phyloP scores from a whole-genome alignment of 2,888 invertebrate genomes.

The Morpho helenor region DNA sequence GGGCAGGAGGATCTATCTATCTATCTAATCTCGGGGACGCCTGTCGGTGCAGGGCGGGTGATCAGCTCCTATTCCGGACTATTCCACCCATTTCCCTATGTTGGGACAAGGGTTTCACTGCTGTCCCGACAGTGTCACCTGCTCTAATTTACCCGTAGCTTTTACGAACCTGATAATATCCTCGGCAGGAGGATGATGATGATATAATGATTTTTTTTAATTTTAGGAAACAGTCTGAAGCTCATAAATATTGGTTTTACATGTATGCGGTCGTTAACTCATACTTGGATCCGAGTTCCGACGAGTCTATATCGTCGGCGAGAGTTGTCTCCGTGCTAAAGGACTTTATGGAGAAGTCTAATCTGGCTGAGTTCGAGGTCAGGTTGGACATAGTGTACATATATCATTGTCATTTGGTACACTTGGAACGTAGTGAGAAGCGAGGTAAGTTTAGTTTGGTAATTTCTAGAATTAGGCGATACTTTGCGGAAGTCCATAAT shows the following conservation, averaged over 20 bases:
- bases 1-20: too few species aligned
- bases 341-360: slow-evolving; percentile 90
- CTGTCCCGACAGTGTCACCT: too few species aligned
- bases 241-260: slow-evolving; percentile 95
- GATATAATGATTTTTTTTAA: slow-evolving; percentile 3
- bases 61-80: too few species aligned
- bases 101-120: too few species aligned
- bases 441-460: slow-evolving; percentile 53
- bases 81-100: too few species aligned
- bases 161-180: too few species aligned
- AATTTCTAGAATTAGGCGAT: too few species aligned
- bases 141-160: too few species aligned
- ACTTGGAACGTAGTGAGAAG: slow-evolving; percentile 65
- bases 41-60: too few species aligned
- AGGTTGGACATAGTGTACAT: slow-evolving; percentile 87
- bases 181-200: too few species aligned
- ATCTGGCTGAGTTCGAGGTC: slow-evolving; percentile 89
- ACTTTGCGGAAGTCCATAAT: too few species aligned
- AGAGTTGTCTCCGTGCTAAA: slow-evolving; percentile 80
- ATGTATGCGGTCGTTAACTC: slow-evolving; percentile 86
- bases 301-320: slow-evolving; percentile 30
- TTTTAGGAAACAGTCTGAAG: slow-evolving; percentile 81
- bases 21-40: too few species aligned
- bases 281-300: slow-evolving; percentile 54
- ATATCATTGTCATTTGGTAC: slow-evolving; percentile 89